These are phyloP conservation scores for Sinelater perroti DNA, from an alignment of 2,888 invertebrate species.

Conservation along the genomic window DNA sequence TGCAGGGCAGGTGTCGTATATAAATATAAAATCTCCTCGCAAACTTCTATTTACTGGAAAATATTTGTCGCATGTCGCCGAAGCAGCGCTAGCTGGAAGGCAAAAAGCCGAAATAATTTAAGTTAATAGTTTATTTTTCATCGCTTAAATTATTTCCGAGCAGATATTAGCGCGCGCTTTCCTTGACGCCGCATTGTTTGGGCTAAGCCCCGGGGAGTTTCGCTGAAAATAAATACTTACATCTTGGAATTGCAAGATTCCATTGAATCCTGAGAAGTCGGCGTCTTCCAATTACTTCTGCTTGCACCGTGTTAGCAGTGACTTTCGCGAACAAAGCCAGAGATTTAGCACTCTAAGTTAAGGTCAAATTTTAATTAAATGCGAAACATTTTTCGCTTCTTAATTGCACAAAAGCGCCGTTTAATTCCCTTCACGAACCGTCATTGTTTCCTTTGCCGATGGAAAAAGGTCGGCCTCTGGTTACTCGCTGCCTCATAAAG, in stretches of 20 bases:
- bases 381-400: conserved; percentile 35
- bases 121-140: conserved; percentile 46
- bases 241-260: conserved; percentile 44
- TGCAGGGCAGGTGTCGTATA: conserved; percentile 14
- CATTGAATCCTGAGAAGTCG: conserved; percentile 40
- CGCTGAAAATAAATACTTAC: conserved; percentile 45
- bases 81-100: too few relatives aligned
- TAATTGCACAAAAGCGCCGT: conserved; percentile 34
- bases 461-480: conserved; percentile 20
- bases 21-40: conserved; percentile 19
- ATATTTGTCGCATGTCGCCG: too few relatives aligned
- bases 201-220: conserved; percentile 41
- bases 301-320: conserved; percentile 39
- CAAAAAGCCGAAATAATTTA: conserved; percentile 23
- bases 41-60: too few relatives aligned
- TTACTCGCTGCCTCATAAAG: conserved; percentile 26
- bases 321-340: conserved; percentile 36
- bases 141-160: conserved; percentile 46
- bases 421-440: conserved; percentile 30
- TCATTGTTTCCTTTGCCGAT: conserved; percentile 28
- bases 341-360: conserved; percentile 40
- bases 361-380: conserved; percentile 40
- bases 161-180: conserved; percentile 36
- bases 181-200: conserved; percentile 47
- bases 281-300: conserved; percentile 45